A percentile compares a stretch with the other conserved stretches of the same genome.
These are phyloP conservation scores for Tinamus guttatus DNA, from an alignment of 2,113 vertebrate species.

Conservation along the genomic window DNA sequence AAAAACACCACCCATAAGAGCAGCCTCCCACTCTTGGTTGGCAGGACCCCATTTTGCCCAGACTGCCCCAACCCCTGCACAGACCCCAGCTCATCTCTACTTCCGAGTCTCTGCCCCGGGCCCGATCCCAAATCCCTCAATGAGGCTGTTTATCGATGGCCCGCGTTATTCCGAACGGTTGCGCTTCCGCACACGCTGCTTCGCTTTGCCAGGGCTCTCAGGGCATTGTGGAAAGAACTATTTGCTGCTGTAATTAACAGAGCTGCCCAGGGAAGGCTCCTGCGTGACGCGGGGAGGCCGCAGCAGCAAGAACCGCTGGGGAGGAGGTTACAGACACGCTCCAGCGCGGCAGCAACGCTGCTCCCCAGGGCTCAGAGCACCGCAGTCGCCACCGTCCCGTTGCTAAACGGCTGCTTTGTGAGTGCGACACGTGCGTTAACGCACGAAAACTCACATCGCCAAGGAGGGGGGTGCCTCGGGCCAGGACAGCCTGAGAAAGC, in stretches of 20 bases:
- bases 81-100: background rate
- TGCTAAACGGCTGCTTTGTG: background rate
- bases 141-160: background rate
- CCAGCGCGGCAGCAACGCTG: background rate
- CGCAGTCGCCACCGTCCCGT: background rate
- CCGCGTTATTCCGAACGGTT: background rate
- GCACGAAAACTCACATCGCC: background rate
- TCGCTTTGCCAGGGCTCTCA: background rate
- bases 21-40: fast-evolving
- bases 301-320: background rate
- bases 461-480: background rate
- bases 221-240: background rate
- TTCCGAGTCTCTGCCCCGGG: background rate
- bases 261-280: background rate
- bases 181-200: background rate
- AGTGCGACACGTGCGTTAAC: fast-evolving
- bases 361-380: no score
- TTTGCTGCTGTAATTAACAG: constrained; percentile 23
- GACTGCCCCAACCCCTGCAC: background rate
- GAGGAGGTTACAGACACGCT: background rate
- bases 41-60: background rate
- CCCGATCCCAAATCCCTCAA: background rate
- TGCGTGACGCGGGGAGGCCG: background rate
- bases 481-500: background rate
- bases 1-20: background rate